Evolutionary conservation across 2,888 invertebrate genomes (phyloP), one percentile per base, ranked within the genome.

Genomic region (Chouioia cunea): DNA sequence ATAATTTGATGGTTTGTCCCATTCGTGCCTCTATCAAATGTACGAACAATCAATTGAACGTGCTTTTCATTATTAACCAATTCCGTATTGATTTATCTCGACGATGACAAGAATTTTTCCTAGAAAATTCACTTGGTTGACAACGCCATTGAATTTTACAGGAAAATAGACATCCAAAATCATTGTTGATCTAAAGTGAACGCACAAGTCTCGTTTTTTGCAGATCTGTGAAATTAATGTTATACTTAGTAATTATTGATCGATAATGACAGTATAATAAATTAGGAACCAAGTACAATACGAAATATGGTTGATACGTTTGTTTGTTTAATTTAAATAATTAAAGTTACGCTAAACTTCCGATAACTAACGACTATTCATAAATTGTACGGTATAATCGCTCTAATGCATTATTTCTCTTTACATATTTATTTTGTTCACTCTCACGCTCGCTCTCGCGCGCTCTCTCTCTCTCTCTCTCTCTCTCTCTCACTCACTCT

Each of bases 251-350:
- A 77, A 77, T 76, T 76, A 76, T 77, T 77, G 77, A 76, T 77
- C 75, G 76, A 76, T 78, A 73, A 79, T 78, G 79, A 78, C 75
- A 77, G 71, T 76, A 76, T 75, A 76, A 77, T 85, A 85, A 85
- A 84, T 85, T 85, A 85, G 85, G 85, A 85, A 85, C 84, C 83
- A 85, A 82, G 80, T 83, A 84, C 81, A 81, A 81, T 81, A 82
- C 78, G 77, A 83, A 80, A 79, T 81, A 80, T 79, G 78, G 78
- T 80, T 79, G 77, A 68, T 70, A 73, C 36, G 36, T 36, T 20
- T 66, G n/a, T 73, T 65, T 36, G 62, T 70, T 70, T 78, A 80
- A 82, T 80, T 83, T 83, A 82, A 83, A 82, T 36, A 36, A 36
- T 83, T 80, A 82, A 74, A 77, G 64, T 75, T 77, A 80, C 76